Conservation (phyloP, 2,113 vertebrate species). For the Seriola rivoliana region DNA sequence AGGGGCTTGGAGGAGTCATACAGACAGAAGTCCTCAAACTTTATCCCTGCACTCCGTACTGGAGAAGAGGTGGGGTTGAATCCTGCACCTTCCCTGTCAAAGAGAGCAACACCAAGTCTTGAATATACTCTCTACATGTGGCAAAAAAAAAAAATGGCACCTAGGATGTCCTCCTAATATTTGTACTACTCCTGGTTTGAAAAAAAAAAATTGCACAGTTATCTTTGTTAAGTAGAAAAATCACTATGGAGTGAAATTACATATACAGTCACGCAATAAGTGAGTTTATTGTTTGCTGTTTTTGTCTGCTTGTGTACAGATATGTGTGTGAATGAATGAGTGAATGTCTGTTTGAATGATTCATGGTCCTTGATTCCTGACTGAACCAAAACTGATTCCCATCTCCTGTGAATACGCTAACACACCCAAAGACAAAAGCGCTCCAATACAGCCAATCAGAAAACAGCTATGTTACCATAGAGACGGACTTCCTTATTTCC, state of each 20-base stretch:
- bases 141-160: constrained; percentile 18
- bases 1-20: constrained; percentile 6
- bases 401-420: constrained; percentile 54
- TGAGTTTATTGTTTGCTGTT: constrained; percentile 49
- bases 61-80: constrained; percentile 11
- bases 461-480: neutral
- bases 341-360: constrained; percentile 19
- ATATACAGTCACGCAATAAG: constrained; percentile 57
- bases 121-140: constrained; percentile 20
- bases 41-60: constrained; percentile 5
- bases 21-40: constrained; percentile 6
- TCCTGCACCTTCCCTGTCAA: neutral
- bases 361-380: constrained; percentile 59
- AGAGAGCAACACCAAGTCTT: constrained; percentile 16
- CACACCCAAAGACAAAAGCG: constrained; percentile 3
- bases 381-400: constrained; percentile 74
- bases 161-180: constrained; percentile 43
- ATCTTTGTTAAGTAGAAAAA: constrained; percentile 70
- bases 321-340: constrained; percentile 17
- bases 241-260: constrained; percentile 72
- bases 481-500: constrained; percentile 9
- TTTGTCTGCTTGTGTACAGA: constrained; percentile 45
- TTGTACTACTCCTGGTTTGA: constrained; percentile 70
- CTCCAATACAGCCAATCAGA: constrained; percentile 9
- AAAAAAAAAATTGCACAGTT: constrained; percentile 75